Evolutionary conservation across 2,888 invertebrate genomes (phyloP).

Genomic region (Lordiphosa andalusiaca): DNA sequence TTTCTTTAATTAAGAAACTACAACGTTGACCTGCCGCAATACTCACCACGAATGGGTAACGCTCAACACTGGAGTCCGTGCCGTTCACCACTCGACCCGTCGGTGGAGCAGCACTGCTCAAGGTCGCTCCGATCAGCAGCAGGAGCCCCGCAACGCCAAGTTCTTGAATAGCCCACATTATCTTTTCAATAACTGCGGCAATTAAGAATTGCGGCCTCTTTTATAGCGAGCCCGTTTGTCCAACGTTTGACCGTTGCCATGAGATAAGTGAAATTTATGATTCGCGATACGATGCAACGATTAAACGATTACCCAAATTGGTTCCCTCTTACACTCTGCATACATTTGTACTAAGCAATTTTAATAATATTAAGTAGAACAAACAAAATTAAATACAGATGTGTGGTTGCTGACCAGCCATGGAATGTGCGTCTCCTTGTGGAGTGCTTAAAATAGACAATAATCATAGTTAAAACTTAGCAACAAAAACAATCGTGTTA

Average conservation of each 20-base stretch:
- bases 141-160: constrained; percentile 16
- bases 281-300: constrained; percentile 29
- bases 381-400: constrained; percentile 45
- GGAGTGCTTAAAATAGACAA: constrained; percentile 34
- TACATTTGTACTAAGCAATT: constrained; percentile 37
- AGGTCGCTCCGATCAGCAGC: constrained; percentile 32
- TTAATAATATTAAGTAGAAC: constrained; percentile 45
- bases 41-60: constrained; percentile 75
- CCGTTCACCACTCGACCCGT: constrained; percentile 76
- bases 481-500: constrained; percentile 14
- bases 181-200: constrained; percentile 1
- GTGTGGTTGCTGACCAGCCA: constrained; percentile 21
- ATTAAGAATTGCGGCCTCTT: constrained; percentile 12
- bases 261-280: constrained; percentile 45
- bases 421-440: constrained; percentile 27
- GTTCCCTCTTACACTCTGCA: constrained; percentile 1
- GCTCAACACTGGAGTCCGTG: constrained; percentile 57
- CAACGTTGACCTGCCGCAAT: no score
- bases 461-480: constrained; percentile 26
- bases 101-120: constrained; percentile 39
- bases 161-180: constrained; percentile 23
- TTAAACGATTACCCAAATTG: constrained; percentile 12
- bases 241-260: constrained; percentile 4
- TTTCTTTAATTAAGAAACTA: neutral
- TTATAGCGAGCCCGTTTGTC: constrained; percentile 24